Evolutionary conservation across 92 coral and sea anemone species (phyloP).

Genomic region (Pocillopora grandis): DNA sequence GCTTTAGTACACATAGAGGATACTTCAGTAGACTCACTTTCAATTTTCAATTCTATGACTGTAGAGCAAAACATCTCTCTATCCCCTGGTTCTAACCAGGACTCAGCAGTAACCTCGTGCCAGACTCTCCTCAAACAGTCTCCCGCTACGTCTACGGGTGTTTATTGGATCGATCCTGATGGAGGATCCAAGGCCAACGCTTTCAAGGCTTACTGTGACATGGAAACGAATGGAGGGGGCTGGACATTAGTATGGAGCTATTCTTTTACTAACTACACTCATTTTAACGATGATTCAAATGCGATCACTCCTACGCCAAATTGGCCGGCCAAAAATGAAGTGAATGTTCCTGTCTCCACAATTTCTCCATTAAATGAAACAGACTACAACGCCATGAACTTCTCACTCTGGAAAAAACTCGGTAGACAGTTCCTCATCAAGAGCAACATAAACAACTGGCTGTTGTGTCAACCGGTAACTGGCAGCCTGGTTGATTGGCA

Average conservation of each 20-base stretch:
- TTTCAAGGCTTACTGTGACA: conserved; percentile 54
- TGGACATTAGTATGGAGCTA: conserved; percentile 54
- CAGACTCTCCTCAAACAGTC: background rate
- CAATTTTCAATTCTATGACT: background rate
- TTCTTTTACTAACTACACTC: conserved; percentile 50
- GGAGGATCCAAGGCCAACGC: conserved; percentile 48
- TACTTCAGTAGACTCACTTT: no score
- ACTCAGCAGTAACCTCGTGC: background rate
- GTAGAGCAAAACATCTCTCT: background rate
- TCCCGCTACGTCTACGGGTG: conserved; percentile 10
- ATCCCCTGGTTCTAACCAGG: background rate
- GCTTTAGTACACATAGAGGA: no score
- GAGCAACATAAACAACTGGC: no score
- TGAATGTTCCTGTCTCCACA: conserved; percentile 37
- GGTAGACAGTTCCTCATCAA: conserved; percentile 53
- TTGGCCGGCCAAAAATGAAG: background rate
- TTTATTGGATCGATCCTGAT: conserved; percentile 57
- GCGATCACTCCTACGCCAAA: no score
- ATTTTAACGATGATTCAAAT: conserved; percentile 7
- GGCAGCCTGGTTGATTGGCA: no score
- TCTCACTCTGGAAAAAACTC: conserved; percentile 50
- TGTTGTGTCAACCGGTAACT: no score
- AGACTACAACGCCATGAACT: conserved; percentile 50
- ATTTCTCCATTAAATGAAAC: conserved; percentile 52
- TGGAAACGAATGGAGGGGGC: conserved; percentile 39